Evolutionary conservation across 2,797 vertebrate species (phyloP).

Genomic region (Coilia nasus): DNA sequence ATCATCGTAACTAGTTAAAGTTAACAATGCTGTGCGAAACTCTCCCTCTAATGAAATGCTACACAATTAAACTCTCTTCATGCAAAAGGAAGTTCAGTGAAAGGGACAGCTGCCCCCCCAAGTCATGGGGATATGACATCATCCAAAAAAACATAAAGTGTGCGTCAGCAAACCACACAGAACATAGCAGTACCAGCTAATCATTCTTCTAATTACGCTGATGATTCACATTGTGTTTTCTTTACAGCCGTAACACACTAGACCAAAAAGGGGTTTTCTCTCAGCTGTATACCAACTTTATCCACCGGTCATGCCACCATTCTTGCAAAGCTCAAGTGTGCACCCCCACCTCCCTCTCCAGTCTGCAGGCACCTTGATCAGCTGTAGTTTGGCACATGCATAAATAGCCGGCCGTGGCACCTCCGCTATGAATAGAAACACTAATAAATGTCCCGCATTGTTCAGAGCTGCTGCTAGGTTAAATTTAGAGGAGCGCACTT

Average conservation of each 20-base stretch:
- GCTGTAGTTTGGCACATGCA: conserved; percentile 55
- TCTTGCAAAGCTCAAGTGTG: neutral
- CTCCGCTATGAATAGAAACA: conserved; percentile 67
- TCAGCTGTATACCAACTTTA: neutral
- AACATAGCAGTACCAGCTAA: neutral
- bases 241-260: neutral
- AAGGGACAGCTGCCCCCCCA: neutral
- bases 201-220: neutral
- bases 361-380: conserved; percentile 54
- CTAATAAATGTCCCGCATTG: conserved; percentile 60
- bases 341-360: no score
- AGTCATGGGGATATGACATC: neutral
- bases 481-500: conserved; percentile 68
- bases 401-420: conserved; percentile 61
- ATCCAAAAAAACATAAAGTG: neutral
- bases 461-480: conserved; percentile 32
- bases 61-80: neutral
- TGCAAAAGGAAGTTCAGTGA: neutral
- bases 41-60: neutral
- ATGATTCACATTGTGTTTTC: neutral
- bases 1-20: neutral
- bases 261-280: neutral
- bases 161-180: neutral
- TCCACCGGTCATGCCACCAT: neutral
- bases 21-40: neutral